Evolutionary conservation across 2,888 invertebrate genomes (phyloP).

Genomic region (Margaritifera margaritifera): DNA sequence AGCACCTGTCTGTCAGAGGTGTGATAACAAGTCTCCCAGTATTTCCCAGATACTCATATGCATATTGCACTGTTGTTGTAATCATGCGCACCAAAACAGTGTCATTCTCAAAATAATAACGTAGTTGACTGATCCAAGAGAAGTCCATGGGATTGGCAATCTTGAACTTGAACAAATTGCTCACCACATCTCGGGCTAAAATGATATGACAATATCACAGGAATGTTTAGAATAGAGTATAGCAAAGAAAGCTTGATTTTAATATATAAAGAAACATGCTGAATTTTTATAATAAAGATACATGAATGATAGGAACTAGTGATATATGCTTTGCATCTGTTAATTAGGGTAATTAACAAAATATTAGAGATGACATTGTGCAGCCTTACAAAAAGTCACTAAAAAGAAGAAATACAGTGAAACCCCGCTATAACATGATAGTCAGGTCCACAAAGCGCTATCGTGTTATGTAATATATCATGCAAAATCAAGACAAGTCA

Average conservation of each 20-base stretch:
- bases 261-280: too few relatives aligned
- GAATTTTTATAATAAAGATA: too few relatives aligned
- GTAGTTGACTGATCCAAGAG: slow-evolving; percentile 71
- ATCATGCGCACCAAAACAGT: slow-evolving; percentile 69
- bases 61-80: slow-evolving; percentile 71
- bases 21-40: slow-evolving; percentile 72
- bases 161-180: slow-evolving; percentile 52
- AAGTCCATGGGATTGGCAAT: slow-evolving; percentile 65
- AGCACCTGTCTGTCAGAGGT: slow-evolving; percentile 72
- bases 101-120: slow-evolving; percentile 72
- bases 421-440: too few relatives aligned
- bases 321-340: too few relatives aligned
- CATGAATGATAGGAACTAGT: too few relatives aligned
- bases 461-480: not conserved
- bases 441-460: too few relatives aligned
- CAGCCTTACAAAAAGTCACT: too few relatives aligned
- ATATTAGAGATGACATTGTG: too few relatives aligned
- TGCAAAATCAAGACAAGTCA: not conserved
- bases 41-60: slow-evolving; percentile 73
- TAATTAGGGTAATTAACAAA: too few relatives aligned
- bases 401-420: too few relatives aligned
- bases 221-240: too few relatives aligned
- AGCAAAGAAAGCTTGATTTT: too few relatives aligned
- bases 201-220: not conserved
- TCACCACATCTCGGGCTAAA: slow-evolving; percentile 71